A percentile compares a stretch with the other conserved stretches of the same genome.
phyloP scores from a whole-genome alignment of 1,140 invertebrate genomes.

The Brachionus rubens region DNA sequence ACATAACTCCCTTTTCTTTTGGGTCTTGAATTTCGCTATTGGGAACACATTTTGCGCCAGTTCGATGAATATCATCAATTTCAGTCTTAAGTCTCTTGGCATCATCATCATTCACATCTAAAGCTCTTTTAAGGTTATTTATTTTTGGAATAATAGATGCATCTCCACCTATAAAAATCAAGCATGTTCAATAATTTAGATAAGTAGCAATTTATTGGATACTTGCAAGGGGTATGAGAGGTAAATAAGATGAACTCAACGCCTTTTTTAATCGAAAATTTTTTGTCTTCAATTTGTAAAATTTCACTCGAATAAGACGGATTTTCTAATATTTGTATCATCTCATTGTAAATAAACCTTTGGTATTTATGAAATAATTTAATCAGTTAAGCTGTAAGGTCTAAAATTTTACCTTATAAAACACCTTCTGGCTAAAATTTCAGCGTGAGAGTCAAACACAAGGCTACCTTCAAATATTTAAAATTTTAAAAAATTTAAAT shows the following conservation, averaged over 20 bases:
- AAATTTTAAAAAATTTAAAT: neutral
- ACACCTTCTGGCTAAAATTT: slow-evolving; percentile 76
- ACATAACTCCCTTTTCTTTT: slow-evolving; percentile 53
- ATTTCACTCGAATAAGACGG: slow-evolving; percentile 33
- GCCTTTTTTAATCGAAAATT: slow-evolving; percentile 62
- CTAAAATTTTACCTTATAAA: slow-evolving; percentile 74
- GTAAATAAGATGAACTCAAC: slow-evolving; percentile 79
- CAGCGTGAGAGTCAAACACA: slow-evolving; percentile 85
- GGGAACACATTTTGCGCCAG: slow-evolving; percentile 79
- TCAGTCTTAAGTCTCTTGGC: neutral
- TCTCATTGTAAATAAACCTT: slow-evolving; percentile 54
- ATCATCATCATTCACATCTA: neutral
- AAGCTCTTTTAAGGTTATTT: neutral
- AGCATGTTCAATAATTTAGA: slow-evolving; percentile 15
- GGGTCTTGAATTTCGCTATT: slow-evolving; percentile 55
- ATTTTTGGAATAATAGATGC: slow-evolving; percentile 77
- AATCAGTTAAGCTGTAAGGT: neutral
- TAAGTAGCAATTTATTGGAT: neutral
- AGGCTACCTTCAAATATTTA: slow-evolving; percentile 63
- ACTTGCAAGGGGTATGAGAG: slow-evolving; percentile 76
- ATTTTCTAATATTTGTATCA: slow-evolving; percentile 43
- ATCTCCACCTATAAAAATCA: slow-evolving; percentile 68
- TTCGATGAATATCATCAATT: slow-evolving; percentile 69
- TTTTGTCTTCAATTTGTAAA: slow-evolving; percentile 47
- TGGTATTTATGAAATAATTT: slow-evolving; percentile 20